These are phyloP conservation scores for Ariolimax columbianus DNA, from an alignment of 2,888 invertebrate species.

Conservation along the genomic window DNA sequence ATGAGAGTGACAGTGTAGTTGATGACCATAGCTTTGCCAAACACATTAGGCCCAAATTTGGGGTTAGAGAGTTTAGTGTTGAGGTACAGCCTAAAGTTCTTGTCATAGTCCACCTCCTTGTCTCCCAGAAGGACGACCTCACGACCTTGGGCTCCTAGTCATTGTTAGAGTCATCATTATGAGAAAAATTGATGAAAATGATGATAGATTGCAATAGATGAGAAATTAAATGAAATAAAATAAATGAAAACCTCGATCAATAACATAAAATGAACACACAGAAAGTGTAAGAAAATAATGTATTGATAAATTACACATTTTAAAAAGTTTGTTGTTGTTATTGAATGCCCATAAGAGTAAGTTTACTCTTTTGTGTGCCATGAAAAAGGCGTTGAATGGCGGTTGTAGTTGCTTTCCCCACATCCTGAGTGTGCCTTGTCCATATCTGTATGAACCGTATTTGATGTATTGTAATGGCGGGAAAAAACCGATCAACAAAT, in stretches of 20 bases:
- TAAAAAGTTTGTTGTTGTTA: too few species aligned
- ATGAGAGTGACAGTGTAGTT: constrained; percentile 92
- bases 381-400: too few species aligned
- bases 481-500: too few species aligned
- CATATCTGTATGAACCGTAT: too few species aligned
- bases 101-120: constrained; percentile 92
- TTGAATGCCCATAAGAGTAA: too few species aligned
- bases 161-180: not conserved
- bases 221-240: not conserved
- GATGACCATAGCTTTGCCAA: constrained; percentile 90
- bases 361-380: too few species aligned
- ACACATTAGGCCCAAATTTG: constrained; percentile 89
- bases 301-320: too few species aligned
- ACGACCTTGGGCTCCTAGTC: constrained; percentile 84
- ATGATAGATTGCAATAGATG: not conserved
- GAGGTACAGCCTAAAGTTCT: constrained; percentile 90
- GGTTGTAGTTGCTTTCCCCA: too few species aligned
- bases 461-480: too few species aligned
- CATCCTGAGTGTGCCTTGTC: too few species aligned
- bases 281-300: too few species aligned
- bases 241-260: too few species aligned
- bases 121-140: constrained; percentile 89
- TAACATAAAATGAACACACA: not conserved
- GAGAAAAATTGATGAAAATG: not conserved
- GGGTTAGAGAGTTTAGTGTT: constrained; percentile 93